Evolutionary conservation across 2,797 vertebrate species (phyloP), one percentile per base, ranked within the genome.

Genomic region (Sparus aurata): DNA sequence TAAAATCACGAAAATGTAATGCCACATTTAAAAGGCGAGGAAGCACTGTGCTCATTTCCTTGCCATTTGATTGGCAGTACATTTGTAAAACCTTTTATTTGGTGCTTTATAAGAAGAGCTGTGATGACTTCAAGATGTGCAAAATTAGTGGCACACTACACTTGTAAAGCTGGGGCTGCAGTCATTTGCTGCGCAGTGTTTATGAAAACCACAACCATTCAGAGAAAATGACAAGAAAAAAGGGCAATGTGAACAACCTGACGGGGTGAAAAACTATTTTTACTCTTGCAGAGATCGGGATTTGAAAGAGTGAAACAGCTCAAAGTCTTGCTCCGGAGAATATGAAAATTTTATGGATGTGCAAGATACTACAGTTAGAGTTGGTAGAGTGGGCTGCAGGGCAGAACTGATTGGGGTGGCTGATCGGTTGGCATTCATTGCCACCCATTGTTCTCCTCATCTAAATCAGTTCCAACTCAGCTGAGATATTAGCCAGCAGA

Each of bases 81-180:
- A 80, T 74, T 70, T 70, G 50, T 91, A 78, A 88, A 90, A 79
- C 43, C 2, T 75, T 81, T 73, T 73, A 82, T 55, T 77, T 58
- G 72, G 57, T 6, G 38, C 62, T 89, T 91, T 89, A 84, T 79
- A 71, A 77, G 68, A 83, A 53, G 53, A 72, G 59, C 38, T 72
- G 34, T 85, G 66, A 93, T 79, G 73, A 85, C 65, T 85, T 90
- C 75, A 85, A 89, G 72, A 90, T 90, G 83, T 84, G 30, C 34
- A 77, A 77, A 89, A 86, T 85, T 80, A 87, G 79, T 67, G 62
- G 71, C 67, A 63, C 20, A 17, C 65, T 53, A 69, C 52, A 79
- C 83, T 85, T 76, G 57, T 82, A 71, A 83, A 87, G 46, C 43
- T 53, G 50, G 27, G 49, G 25, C 53, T 59, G 46, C 60, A 75